These are phyloP conservation scores for Xiphophorus couchianus DNA, from an alignment of 2,113 vertebrate species.

Conservation along the genomic window DNA sequence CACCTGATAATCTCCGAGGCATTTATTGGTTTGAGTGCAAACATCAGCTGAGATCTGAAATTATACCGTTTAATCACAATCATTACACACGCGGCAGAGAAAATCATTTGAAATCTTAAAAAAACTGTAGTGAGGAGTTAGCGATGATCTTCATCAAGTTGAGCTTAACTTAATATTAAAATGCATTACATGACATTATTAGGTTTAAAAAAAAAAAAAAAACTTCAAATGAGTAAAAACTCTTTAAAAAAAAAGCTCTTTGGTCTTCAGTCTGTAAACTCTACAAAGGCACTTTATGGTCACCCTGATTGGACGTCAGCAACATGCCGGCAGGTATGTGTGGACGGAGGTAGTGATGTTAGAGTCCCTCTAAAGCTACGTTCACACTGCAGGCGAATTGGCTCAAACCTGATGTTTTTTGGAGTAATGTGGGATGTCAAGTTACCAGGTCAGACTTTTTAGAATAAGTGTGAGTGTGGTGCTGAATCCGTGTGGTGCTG, in stretches of 20 bases:
- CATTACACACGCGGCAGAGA: conserved; percentile 22
- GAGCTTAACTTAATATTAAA: conserved; percentile 11
- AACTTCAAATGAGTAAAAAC: not conserved
- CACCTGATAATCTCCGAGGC: conserved; percentile 6
- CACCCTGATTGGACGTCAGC: conserved; percentile 7
- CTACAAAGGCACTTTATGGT: conserved; percentile 28
- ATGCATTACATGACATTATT: not conserved
- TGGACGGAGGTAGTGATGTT: conserved; percentile 16
- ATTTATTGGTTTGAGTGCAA: conserved; percentile 52
- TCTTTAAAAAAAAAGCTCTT: conserved; percentile 12
- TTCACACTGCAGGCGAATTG: too few species aligned
- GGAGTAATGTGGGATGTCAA: too few species aligned
- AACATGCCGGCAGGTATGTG: not conserved
- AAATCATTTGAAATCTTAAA: conserved; percentile 6
- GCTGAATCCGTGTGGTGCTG: too few species aligned
- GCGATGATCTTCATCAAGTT: not conserved
- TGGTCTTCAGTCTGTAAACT: conserved; percentile 66
- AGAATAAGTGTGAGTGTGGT: too few species aligned
- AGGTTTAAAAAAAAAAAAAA: not conserved
- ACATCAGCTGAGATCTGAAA: conserved; percentile 35
- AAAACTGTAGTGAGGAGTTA: not conserved
- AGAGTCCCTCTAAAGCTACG: not conserved
- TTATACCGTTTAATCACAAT: conserved; percentile 41
- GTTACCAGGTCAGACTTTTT: too few species aligned
- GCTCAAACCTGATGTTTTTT: too few species aligned